Conservation (phyloP, 2,797 vertebrate genomes). For the Amblyraja radiata region DNA sequence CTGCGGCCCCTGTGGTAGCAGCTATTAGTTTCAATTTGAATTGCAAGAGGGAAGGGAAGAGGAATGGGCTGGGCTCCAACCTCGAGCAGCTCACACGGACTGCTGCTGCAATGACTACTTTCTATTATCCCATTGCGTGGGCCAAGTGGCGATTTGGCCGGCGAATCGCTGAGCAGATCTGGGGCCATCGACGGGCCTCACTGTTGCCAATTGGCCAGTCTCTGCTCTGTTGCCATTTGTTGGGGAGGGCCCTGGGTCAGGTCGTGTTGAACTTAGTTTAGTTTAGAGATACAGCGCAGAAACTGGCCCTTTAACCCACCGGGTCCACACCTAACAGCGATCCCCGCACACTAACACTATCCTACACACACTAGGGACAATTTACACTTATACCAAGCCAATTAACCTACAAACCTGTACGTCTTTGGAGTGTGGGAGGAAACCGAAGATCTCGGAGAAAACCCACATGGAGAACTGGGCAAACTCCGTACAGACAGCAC, state of each 20-base stretch:
- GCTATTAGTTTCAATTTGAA: constrained; percentile 10
- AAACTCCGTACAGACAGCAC: too few species aligned
- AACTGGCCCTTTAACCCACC: too few species aligned
- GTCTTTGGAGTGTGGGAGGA: too few species aligned
- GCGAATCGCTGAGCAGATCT: background rate
- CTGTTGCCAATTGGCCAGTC: background rate
- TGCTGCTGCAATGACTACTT: background rate
- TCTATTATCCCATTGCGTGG: background rate
- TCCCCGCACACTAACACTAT: too few species aligned
- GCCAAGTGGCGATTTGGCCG: constrained; percentile 1
- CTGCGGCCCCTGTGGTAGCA: constrained; percentile 8
- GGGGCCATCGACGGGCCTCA: background rate
- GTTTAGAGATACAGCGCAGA: too few species aligned
- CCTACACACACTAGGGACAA: too few species aligned
- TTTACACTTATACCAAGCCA: too few species aligned
- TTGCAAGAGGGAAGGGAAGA: background rate
- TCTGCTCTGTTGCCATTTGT: background rate
- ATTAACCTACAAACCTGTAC: too few species aligned
- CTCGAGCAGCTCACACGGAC: background rate
- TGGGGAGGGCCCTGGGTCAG: background rate
- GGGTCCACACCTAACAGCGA: too few species aligned
- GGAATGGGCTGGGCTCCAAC: background rate
- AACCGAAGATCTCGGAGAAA: too few species aligned
- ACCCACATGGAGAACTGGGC: too few species aligned
- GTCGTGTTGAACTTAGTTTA: too few species aligned